Percentiles rank a stretch among this genome's conserved stretches.
These are phyloP conservation scores for Torymus texanus DNA, from an alignment of 2,888 invertebrate species.

Conservation along the genomic window DNA sequence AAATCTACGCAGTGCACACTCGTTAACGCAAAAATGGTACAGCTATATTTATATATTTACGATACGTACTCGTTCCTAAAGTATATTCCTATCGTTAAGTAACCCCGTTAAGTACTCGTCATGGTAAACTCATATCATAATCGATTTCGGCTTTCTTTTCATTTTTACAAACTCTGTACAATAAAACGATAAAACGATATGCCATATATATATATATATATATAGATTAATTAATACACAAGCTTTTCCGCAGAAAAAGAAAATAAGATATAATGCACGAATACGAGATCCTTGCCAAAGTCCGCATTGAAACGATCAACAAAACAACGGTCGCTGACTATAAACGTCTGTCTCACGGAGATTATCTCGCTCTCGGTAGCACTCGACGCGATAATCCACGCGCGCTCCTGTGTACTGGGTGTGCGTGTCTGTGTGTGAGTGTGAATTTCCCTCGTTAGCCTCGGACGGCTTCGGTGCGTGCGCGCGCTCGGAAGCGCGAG, in stretches of 20 bases:
- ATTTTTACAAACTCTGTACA: too few relatives aligned
- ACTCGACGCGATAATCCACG: too few relatives aligned
- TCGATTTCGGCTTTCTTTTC: too few relatives aligned
- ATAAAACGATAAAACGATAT: too few relatives aligned
- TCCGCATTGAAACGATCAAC: background rate
- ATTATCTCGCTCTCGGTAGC: too few relatives aligned
- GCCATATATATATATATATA: too few relatives aligned
- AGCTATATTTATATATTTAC: background rate
- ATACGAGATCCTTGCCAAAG: conserved; percentile 31
- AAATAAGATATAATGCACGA: background rate
- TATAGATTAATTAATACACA: too few relatives aligned
- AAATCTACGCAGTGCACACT: background rate
- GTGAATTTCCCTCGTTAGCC: conserved; percentile 25
- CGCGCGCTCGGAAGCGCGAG: background rate
- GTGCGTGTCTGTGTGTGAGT: too few relatives aligned
- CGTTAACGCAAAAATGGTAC: background rate
- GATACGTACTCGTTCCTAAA: too few relatives aligned
- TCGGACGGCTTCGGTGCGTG: conserved; percentile 45
- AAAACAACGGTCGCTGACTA: too few relatives aligned
- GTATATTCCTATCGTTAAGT: background rate
- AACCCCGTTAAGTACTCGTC: background rate
- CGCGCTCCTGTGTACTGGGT: too few relatives aligned
- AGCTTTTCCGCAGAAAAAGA: too few relatives aligned
- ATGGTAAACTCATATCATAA: background rate
- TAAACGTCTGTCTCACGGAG: background rate